These are phyloP conservation scores for Fukomys damarensis DNA, from an alignment of 2,113 vertebrate species.

Conservation along the genomic window DNA sequence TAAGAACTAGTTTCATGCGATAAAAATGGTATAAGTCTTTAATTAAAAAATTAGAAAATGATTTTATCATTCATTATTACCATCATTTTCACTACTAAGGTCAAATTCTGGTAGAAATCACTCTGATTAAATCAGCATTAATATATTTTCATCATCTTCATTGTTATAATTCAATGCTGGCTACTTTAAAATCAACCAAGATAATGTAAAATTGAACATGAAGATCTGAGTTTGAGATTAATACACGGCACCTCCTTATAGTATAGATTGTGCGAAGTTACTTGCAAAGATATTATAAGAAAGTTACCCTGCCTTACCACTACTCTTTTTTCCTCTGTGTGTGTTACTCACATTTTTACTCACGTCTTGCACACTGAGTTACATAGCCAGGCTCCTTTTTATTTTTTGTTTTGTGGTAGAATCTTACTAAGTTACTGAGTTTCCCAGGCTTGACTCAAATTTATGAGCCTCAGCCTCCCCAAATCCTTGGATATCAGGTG, in stretches of 20 bases:
- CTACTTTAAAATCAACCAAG: slow-evolving; percentile 23
- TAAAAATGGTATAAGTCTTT: not conserved
- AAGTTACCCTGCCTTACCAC: slow-evolving; percentile 15
- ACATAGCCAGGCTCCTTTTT: not conserved
- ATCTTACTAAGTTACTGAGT: not conserved
- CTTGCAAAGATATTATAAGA: not conserved
- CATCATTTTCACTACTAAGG: not conserved
- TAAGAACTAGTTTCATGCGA: not conserved
- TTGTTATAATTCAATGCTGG: not conserved
- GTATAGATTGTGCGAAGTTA: not conserved
- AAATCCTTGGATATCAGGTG: not conserved
- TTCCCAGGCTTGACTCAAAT: not conserved
- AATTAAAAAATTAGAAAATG: not conserved
- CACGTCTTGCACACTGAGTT: not conserved
- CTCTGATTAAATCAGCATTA: not conserved
- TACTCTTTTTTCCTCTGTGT: not conserved
- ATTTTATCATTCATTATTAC: not conserved
- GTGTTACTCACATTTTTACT: not conserved
- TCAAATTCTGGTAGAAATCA: not conserved
- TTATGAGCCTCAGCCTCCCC: not conserved
- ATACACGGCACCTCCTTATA: not conserved
- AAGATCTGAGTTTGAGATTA: not conserved
- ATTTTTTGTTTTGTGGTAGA: not conserved
- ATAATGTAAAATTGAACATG: not conserved
- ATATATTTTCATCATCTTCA: slow-evolving; percentile 12